Evolutionary conservation across 2,113 vertebrate genomes (phyloP).

Genomic region (Zosterops hypoxanthus): DNA sequence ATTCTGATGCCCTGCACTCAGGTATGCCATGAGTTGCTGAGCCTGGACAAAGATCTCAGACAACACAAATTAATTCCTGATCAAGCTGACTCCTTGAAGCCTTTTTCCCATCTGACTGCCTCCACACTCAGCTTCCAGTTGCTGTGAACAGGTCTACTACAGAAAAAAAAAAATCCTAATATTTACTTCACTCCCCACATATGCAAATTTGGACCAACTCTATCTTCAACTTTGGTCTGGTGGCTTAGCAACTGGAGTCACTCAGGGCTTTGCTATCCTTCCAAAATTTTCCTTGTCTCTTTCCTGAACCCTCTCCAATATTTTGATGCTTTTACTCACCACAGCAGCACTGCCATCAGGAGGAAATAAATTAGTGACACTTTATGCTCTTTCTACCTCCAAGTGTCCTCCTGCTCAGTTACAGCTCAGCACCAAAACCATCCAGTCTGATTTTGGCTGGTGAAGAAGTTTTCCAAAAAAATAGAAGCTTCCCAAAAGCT

Average conservation of each 20-base stretch:
- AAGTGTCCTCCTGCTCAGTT: not conserved
- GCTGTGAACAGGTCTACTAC: not conserved
- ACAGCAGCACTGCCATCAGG: not conserved
- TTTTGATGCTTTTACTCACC: not conserved
- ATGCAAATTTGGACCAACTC: not conserved
- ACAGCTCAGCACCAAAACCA: not conserved
- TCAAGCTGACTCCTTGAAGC: not conserved
- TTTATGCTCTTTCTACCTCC: not conserved
- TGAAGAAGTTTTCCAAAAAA: not conserved
- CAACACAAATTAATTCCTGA: not conserved
- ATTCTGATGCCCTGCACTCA: not conserved
- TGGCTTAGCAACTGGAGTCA: accelerated
- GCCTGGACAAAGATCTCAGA: not conserved
- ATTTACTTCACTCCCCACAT: not conserved
- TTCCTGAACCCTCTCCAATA: not conserved
- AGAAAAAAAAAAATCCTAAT: not conserved
- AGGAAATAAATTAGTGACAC: not conserved
- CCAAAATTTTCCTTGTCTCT: not conserved
- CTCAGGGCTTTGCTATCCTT: not conserved
- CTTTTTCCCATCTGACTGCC: not conserved
- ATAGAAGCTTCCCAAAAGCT: not conserved
- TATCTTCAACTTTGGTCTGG: not conserved
- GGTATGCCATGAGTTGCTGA: not conserved
- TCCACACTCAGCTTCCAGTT: not conserved
- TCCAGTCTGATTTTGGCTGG: not conserved